phyloP scores from a whole-genome alignment of 2,113 vertebrate genomes.

The Ariopsis seemanni region DNA sequence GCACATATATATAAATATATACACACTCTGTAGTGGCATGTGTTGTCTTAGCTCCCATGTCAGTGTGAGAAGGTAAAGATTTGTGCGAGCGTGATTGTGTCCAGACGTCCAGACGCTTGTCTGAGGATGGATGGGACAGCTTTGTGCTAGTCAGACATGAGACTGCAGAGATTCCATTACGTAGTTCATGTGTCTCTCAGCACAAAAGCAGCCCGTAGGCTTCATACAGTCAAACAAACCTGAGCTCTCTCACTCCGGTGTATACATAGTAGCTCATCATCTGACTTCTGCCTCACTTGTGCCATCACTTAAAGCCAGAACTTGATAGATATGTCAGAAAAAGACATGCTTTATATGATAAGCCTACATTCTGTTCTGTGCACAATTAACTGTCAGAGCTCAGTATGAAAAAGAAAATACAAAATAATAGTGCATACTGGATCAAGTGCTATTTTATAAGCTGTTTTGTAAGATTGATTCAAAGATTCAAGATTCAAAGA shows the following conservation, averaged over 20 bases:
- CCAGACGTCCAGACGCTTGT: slow-evolving; percentile 56
- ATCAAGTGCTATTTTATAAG: background rate
- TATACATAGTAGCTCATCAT: slow-evolving; percentile 38
- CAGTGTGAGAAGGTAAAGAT: slow-evolving; percentile 25
- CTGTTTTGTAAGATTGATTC: no score
- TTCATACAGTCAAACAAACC: slow-evolving; percentile 57
- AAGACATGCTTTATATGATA: background rate
- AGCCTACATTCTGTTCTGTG: background rate
- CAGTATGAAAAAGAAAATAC: background rate
- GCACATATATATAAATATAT: background rate
- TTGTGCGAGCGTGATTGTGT: slow-evolving; percentile 50
- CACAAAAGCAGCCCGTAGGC: slow-evolving; percentile 59
- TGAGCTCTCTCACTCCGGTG: slow-evolving; percentile 37
- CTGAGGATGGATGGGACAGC: slow-evolving; percentile 51
- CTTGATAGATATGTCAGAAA: background rate
- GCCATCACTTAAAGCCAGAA: background rate
- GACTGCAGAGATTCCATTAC: slow-evolving; percentile 77
- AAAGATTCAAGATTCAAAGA: no score
- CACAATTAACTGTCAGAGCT: background rate
- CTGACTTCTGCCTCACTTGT: background rate
- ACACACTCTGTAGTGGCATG: slow-evolving; percentile 11
- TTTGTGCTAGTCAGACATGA: slow-evolving; percentile 69
- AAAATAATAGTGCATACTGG: background rate
- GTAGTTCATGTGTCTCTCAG: slow-evolving; percentile 62
- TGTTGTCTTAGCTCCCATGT: slow-evolving; percentile 38